These are phyloP conservation scores for Serinus canaria DNA, from an alignment of 2,113 vertebrate genomes.

Conservation along the genomic window DNA sequence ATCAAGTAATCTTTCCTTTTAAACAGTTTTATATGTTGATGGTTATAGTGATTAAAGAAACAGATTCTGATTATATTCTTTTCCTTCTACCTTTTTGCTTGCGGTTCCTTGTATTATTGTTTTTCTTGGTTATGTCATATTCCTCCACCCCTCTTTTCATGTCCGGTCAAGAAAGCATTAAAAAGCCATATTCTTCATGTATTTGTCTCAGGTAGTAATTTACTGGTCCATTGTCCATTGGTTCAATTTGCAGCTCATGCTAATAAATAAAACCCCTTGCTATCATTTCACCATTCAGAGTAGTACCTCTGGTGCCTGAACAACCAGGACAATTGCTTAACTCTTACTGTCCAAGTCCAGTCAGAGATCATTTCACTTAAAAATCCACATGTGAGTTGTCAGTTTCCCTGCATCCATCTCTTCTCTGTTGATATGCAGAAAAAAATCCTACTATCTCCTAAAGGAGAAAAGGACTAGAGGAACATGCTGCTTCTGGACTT, in stretches of 20 bases:
- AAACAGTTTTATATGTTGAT: neutral
- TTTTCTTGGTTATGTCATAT: neutral
- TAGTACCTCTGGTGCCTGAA: neutral
- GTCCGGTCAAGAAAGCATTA: neutral
- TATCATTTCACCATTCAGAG: neutral
- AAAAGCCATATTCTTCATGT: neutral
- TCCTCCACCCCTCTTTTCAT: neutral
- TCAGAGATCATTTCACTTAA: neutral
- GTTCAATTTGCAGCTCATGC: neutral
- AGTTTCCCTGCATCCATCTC: neutral
- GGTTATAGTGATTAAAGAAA: neutral
- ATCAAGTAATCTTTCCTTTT: neutral
- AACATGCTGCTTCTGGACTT: neutral
- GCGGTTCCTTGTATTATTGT: neutral
- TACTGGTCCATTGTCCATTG: neutral
- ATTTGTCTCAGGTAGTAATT: neutral
- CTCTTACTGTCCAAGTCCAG: neutral
- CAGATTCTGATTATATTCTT: neutral
- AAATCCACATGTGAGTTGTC: neutral
- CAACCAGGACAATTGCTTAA: neutral
- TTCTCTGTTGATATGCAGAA: neutral
- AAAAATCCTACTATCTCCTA: neutral
- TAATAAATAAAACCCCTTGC: neutral
- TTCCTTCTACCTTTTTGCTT: neutral
- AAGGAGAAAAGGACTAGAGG: neutral